phyloP scores from a whole-genome alignment of 2,113 vertebrate genomes.

The Gavialis gangeticus region DNA sequence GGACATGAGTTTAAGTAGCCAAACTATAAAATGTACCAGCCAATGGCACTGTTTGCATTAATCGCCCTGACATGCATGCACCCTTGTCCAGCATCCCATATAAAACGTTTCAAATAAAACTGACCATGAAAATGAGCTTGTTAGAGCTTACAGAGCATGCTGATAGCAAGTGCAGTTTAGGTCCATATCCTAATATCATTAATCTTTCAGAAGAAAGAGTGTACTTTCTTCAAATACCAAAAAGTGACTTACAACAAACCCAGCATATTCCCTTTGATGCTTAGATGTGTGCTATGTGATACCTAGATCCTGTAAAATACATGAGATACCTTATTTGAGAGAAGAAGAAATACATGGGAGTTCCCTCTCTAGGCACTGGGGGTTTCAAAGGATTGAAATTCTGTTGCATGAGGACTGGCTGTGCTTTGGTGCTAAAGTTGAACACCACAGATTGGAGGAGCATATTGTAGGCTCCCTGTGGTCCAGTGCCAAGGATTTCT shows the following conservation, averaged over 20 bases:
- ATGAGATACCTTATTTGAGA: neutral
- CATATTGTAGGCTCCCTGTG: neutral
- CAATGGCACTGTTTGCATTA: conserved; percentile 44
- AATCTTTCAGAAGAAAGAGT: conserved; percentile 21
- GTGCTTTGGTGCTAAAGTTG: neutral
- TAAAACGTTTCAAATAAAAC: conserved; percentile 45
- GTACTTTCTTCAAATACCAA: conserved; percentile 14
- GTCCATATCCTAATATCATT: neutral
- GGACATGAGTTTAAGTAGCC: conserved; percentile 31
- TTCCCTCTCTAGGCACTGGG: neutral
- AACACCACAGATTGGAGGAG: neutral
- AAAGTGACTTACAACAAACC: neutral
- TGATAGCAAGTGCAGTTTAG: conserved; percentile 5
- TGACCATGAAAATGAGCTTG: conserved; percentile 41
- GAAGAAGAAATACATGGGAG: neutral
- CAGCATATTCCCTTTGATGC: neutral
- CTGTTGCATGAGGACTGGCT: neutral
- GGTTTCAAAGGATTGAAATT: neutral
- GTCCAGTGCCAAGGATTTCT: neutral
- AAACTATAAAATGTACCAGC: conserved; percentile 30
- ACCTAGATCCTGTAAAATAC: conserved; percentile 15
- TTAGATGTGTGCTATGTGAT: neutral
- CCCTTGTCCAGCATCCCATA: conserved; percentile 7
- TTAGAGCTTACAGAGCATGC: conserved; percentile 6
- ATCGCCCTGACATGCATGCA: conserved; percentile 39